Base-by-base conservation (phyloP, 37 sponge, comb jelly and placozoan genomes). In the Chondrosia reniformis region DNA sequence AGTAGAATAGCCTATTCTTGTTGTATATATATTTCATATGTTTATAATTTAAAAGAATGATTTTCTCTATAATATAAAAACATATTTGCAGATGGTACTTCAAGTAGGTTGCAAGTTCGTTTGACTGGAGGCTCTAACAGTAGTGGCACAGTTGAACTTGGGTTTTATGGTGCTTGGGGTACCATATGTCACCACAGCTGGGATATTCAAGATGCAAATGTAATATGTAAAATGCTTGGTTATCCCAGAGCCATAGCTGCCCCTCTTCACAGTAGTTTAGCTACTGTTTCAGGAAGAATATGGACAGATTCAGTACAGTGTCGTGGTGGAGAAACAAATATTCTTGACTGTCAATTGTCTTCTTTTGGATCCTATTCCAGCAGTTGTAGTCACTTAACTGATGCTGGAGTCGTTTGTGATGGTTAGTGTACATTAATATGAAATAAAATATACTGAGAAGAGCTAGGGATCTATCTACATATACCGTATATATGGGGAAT, bases 131-230 rank as follows among this genome's bases (percentile, higher is more conserved):
- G 76, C 21, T 24, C 41, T 40, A 1, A 13, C n/a, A 13, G 17
- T 39, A 39, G 41, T 13, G 72, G 72, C 3, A 39, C 10, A 38
- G 44, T 69, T 2, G 72, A 69, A 19, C 8, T 69, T 17, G 3
- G 17, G 3, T 34, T 69, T 7, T 34, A 39, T 34, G 36, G 7
- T 24, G 1, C 15, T 39, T 69, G 72, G 72, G 42, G 72, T 2
- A 69, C 72, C n/a, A 25, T 69, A n/a, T 69, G 72, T 39, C 22
- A 39, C 24, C n/a, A 40, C 24, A 0, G 9, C 40, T 69, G 72
- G 72, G 72, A 69, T 44, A 36, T 69, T 13, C 24, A 6, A 40
- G 72, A 69, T 69, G 72, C 72, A 24, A 21, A 1, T 34, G 72
- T 69, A 10, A 44, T 69, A 25, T 69, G 72, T 7, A 41, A 6